phyloP scores from a whole-genome alignment of 1,140 invertebrate species.

The Helicoverpa zea region DNA sequence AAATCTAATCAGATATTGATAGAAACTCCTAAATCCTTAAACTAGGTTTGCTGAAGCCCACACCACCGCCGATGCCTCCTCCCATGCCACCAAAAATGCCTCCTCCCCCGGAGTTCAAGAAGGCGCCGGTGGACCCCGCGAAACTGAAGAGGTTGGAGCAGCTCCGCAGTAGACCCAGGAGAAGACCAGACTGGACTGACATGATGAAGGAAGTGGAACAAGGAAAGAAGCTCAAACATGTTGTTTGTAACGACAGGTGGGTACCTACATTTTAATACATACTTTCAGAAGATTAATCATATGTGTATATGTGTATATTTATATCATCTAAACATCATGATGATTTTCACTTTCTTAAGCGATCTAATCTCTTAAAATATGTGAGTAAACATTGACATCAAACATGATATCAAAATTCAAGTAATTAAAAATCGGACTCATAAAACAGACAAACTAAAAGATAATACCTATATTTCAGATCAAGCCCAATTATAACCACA shows the following conservation, averaged over 20 bases:
- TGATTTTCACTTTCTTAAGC: too few species aligned
- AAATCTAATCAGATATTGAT: too few species aligned
- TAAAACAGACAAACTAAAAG: not conserved
- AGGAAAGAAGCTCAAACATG: slow-evolving; percentile 92
- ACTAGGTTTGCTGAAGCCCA: slow-evolving; percentile 82
- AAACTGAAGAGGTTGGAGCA: slow-evolving; percentile 89
- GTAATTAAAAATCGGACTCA: not conserved
- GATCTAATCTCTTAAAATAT: too few species aligned
- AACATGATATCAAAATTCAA: too few species aligned
- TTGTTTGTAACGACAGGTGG: slow-evolving; percentile 94
- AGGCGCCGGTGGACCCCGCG: slow-evolving; percentile 81
- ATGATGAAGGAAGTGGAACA: slow-evolving; percentile 96
- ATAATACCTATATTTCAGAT: slow-evolving; percentile 74
- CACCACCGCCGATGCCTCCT: slow-evolving; percentile 87
- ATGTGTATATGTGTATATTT: too few species aligned
- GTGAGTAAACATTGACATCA: too few species aligned
- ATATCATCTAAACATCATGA: too few species aligned
- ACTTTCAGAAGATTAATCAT: too few species aligned
- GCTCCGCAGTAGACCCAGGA: slow-evolving; percentile 91
- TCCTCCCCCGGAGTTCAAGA: slow-evolving; percentile 88
- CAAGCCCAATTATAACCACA: slow-evolving; percentile 88
- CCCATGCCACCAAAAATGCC: slow-evolving; percentile 91
- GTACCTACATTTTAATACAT: slow-evolving; percentile 1
- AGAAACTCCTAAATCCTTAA: not conserved
- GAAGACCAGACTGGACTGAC: slow-evolving; percentile 94